Evolutionary conservation across 2,113 vertebrate species (phyloP).

Genomic region (Pholis gunnellus): DNA sequence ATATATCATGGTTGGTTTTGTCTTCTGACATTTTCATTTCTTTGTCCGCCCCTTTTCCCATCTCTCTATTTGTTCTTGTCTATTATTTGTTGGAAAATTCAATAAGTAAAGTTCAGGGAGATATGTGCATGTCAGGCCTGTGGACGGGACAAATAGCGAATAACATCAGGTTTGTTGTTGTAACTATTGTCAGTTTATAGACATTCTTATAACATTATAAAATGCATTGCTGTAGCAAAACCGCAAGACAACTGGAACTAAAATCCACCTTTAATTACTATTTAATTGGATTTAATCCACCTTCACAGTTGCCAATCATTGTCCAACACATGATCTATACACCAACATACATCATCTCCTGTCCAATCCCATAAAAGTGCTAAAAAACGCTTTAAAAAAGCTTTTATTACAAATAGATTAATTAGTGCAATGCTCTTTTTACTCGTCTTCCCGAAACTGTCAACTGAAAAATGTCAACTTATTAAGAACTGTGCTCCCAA

Average conservation of each 20-base stretch:
- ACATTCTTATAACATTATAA: not conserved
- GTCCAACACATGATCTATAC: not conserved
- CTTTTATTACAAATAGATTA: not conserved
- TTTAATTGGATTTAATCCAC: not conserved
- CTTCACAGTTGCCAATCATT: not conserved
- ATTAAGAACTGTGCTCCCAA: not conserved
- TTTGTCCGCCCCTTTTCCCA: not conserved
- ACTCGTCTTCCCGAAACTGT: too few species aligned
- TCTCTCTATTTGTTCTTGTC: not conserved
- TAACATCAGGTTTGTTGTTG: not conserved
- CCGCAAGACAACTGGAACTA: not conserved
- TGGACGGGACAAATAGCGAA: not conserved
- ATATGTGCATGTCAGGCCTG: not conserved
- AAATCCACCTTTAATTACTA: not conserved
- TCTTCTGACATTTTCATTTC: not conserved
- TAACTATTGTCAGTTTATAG: not conserved
- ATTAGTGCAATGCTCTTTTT: not conserved
- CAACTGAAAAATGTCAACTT: not conserved
- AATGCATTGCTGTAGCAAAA: not conserved
- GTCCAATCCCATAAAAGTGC: not conserved
- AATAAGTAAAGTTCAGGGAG: conserved; percentile 9
- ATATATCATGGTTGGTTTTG: conserved; percentile 3
- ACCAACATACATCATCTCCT: not conserved
- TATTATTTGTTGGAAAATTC: not conserved
- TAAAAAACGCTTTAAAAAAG: too few species aligned